Evolutionary conservation across 2,888 invertebrate genomes (phyloP), one percentile per base, ranked within the genome.

Genomic region (Masnerella sp.): DNA sequence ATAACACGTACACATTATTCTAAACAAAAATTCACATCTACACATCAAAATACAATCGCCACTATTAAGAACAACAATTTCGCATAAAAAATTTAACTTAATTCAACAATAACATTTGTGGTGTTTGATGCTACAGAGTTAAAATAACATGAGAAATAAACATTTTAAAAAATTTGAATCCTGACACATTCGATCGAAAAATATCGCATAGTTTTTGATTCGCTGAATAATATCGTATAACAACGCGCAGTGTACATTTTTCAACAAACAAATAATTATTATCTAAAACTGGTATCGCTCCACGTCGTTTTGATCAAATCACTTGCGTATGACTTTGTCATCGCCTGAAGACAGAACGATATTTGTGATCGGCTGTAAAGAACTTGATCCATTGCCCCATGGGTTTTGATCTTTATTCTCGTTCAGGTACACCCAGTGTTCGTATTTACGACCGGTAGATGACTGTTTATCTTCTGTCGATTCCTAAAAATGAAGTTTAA

Each of bases 371-470:
- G 85, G 79, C 49, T 84, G 83, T 5, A 84, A 76, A 62, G 85
- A 82, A 51, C 82, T 82, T 3, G 84, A 81, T 12, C 81, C 81
- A 20, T 81, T 80, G 2, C 78, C 79, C 84, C 85, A 85, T 8
- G 80, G 81, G 78, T 81, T 83, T 52, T 84, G 81, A 25, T 84
- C 83, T 43, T 82, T 81, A 32, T 81, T 80, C 2, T 85, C 84
- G 2, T 84, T 84, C 7, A 86, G 75, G 71, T 84, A 86, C 8
- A 87, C 84, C 88, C 87, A 88, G 65, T 86, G 86, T 51, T 88
- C 88, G 42, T 85, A 86, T 69, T 84, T 87, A 17, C 84, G 61
- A 15, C 65, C 70, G 20, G 56, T 30, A 20, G 62, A 25, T 12
- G 58, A 22, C 49, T 59, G 69, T 3, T 56, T 70, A 22, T 61